Evolutionary conservation across 2,797 vertebrate species (phyloP), one percentile per base, ranked within the genome.

Genomic region (Gymnothorax javanicus): DNA sequence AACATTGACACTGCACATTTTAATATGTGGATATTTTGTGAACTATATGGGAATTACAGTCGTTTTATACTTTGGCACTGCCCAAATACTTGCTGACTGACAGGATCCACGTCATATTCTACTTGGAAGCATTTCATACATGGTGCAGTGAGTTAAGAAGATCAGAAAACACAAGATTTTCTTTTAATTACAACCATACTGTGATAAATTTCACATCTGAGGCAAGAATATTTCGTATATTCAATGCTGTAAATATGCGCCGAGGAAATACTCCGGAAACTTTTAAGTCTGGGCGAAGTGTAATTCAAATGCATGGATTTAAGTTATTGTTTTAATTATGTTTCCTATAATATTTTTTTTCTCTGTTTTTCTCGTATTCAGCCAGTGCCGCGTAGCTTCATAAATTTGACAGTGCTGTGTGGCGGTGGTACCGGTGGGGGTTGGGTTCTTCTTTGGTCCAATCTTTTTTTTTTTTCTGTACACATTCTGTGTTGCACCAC

Each of bases 311-410:
- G 52, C 9, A 20, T 8, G 43, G 43, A 6, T 79, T 52, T 52
- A 79, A 50, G 27, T 50, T 79, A 81, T 81, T 12, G 73, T 17
- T 77, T 77, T 77, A 77, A 50, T 77, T 77, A 73, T 33, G 7
- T 73, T 12, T 43, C 27, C 33, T 43, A 43, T 43, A 43, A 43
- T 43, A 43, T 73, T 73, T 73, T 4, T 73, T 73, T 43, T n/a
- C 43, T 73, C 71, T 8, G 52, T 50, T 27, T 81, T 81, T 52
- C 77, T 20, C 52, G 23, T 54, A 23, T 81, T 81, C 5, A 13
- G 77, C 50, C 77, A 8, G 9, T 81, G 77, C 50, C 23, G 77
- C n/a, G 20, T n/a, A 43, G 17, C 50, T 54, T 81, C 1, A 81
- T 81, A 54, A 54, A 81, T 8, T n/a, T 54, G 52, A 54, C 52